Base-by-base conservation (phyloP, 2,113 vertebrate species). In the Pseudopipra pipra region DNA sequence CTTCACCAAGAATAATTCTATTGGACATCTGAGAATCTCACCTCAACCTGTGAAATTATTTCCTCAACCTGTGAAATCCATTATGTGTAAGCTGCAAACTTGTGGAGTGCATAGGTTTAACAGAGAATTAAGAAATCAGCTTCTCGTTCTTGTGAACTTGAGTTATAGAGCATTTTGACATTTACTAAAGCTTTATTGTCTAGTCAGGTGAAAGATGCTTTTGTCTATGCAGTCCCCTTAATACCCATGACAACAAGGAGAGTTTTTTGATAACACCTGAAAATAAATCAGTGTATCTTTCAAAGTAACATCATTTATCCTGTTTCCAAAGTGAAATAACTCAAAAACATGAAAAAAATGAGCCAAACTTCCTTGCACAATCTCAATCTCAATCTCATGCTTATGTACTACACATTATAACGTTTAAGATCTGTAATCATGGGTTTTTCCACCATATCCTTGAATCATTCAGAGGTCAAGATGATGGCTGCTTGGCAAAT, bases 231-330 rank as follows among this genome's bases (percentile, higher is more conserved):
- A n/a, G 70, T 95, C 66, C 49, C 28, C 61, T 89, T 92, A 95
- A 95, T 75, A 91, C 65, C 65, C 37, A n/a, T 61, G 61, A 84
- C 31, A 95, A 61, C 39, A 61, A 41, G 56, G 72, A 75, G 72
- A 84, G 44, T 30, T 88, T 96, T 89, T 85, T 80, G 51, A 67
- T 74, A 94, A 87, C 24, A 86, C 68, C 22, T 85, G 43, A 56
- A 74, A 92, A 93, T 91, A 96, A 83, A 93, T 95, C 76, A 86
- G 14, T 49, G 16, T 74, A n/a, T 77, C 47, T 94, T 95, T 90
- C 72, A 80, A 77, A 3, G 22, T 56, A 77, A 41, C 56, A 71
- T 66, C 5, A 72, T 84, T 92, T 86, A 86, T 84, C 63, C 46
- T 59, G 14, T 61, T 93, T 84, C 76, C 90, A 82, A 78, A 75